Conservation (phyloP, 2,113 vertebrate species). For the Grallaria varia region DNA sequence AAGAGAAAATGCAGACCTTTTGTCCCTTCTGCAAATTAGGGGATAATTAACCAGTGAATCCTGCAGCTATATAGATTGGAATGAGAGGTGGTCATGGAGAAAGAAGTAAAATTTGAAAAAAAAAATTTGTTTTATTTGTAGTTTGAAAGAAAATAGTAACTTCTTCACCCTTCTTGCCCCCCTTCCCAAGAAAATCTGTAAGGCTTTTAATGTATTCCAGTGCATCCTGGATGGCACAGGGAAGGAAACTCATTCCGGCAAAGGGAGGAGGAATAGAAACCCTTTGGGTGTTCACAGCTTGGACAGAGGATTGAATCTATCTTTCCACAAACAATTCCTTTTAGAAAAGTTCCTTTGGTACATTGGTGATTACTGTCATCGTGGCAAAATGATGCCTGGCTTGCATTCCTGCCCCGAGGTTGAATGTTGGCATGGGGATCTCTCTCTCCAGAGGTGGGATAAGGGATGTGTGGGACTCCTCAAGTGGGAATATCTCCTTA, state of each 20-base stretch:
- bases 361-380: slow-evolving; percentile 41
- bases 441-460: slow-evolving; percentile 7
- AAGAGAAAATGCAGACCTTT: neutral
- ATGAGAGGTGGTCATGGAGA: neutral
- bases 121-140: neutral
- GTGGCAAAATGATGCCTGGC: slow-evolving; percentile 39
- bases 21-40: neutral
- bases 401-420: slow-evolving; percentile 52
- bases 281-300: neutral
- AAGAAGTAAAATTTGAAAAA: neutral
- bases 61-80: neutral
- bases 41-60: neutral
- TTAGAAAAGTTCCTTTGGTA: slow-evolving; percentile 5
- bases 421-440: slow-evolving; percentile 72
- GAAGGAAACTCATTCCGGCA: neutral
- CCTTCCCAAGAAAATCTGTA: rapidly evolving
- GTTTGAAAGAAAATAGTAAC: neutral
- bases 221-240: neutral
- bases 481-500: neutral
- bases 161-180: neutral
- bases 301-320: neutral
- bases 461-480: neutral
- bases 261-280: neutral
- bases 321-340: slow-evolving; percentile 5
- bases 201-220: neutral